These are phyloP conservation scores for Euschistus heros DNA, from an alignment of 1,140 invertebrate species.

Conservation along the genomic window DNA sequence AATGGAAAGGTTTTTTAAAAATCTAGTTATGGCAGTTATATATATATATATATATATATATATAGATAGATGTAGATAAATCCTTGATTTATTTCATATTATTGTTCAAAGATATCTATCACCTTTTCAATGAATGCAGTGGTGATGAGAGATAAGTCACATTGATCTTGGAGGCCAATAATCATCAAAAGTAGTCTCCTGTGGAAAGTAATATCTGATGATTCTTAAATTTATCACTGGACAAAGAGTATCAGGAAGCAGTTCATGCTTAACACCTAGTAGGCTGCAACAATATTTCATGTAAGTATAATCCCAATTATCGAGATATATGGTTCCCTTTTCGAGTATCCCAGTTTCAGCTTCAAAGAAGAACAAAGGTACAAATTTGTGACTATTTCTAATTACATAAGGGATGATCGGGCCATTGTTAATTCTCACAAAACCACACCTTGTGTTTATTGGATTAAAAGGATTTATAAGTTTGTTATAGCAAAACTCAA, in stretches of 20 bases:
- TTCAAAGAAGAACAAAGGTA: slow-evolving; percentile 87
- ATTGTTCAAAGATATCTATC: too few relatives aligned
- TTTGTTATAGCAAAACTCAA: slow-evolving; percentile 78
- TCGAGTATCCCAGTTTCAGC: slow-evolving; percentile 82
- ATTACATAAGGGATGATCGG: slow-evolving; percentile 87
- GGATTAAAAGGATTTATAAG: slow-evolving; percentile 40
- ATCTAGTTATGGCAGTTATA: too few relatives aligned
- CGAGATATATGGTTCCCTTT: slow-evolving; percentile 67
- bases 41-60: too few relatives aligned
- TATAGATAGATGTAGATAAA: too few relatives aligned
- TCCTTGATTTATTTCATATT: too few relatives aligned
- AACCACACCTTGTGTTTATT: slow-evolving; percentile 63
- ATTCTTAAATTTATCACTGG: slow-evolving; percentile 78
- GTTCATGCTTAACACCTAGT: slow-evolving; percentile 79
- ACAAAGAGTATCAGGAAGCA: slow-evolving; percentile 79
- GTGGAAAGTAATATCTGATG: slow-evolving; percentile 81
- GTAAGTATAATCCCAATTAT: slow-evolving; percentile 84
- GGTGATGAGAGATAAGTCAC: too few relatives aligned
- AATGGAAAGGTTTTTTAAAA: too few relatives aligned
- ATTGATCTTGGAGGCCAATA: slow-evolving; percentile 85
- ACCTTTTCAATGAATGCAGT: too few relatives aligned
- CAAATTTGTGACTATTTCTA: slow-evolving; percentile 69
- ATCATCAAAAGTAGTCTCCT: slow-evolving; percentile 76
- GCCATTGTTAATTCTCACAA: slow-evolving; percentile 87
- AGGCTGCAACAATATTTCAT: slow-evolving; percentile 90